Base-by-base conservation (phyloP, 2,888 invertebrate species). In the Pseudococcus longispinus region DNA sequence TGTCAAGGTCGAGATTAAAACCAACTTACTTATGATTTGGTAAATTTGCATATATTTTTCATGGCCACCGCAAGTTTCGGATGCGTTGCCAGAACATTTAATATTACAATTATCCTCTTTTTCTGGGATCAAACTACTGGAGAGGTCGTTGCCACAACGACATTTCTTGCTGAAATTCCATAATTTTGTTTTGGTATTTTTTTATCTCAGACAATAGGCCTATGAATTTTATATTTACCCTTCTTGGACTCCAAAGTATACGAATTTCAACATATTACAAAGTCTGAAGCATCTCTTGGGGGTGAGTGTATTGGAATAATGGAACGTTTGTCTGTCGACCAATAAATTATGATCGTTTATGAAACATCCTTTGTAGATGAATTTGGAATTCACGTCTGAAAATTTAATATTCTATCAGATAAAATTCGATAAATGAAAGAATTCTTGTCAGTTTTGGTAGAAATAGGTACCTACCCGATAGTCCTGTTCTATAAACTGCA, bases 401-500 rank as follows among this genome's bases (percentile, higher is more conserved):
- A 37, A 37, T 37, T 37, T 5, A 37, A 37, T 2, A 51, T n/a
- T n/a, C n/a, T 13, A 15, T 46, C 2, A 46, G 13, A 46, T 15
- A 46, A 3, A 13, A n/a, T 65, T 11, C 8, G 15, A 8, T 11
- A 65, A 26, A 20, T 26, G 13, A 65, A 13, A 23, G 11, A 37
- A 0, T 37, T 37, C 37, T 37, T 37, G 4, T 37, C 37, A 0
- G 37, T 37, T 37, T 37, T 9, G 5, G 37, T 37, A 9, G 9
- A 37, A 9, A 2, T 37, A 4, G 37, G 37, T 18, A 5, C n/a
- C 6, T 4, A 88, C 88, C 88, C 3, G 46, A 26, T 74, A 88
- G 44, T 85, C 88, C 89, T 83, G 89, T 89, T 26, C 86, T 87
- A 87, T 89, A 89, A 13, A 89, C 88, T 32, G 88, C 88, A 26